A percentile compares a stretch with the other conserved stretches of the same genome.
phyloP scores from a whole-genome alignment of 1,140 invertebrate genomes.

The Xylocopa sonorina region DNA sequence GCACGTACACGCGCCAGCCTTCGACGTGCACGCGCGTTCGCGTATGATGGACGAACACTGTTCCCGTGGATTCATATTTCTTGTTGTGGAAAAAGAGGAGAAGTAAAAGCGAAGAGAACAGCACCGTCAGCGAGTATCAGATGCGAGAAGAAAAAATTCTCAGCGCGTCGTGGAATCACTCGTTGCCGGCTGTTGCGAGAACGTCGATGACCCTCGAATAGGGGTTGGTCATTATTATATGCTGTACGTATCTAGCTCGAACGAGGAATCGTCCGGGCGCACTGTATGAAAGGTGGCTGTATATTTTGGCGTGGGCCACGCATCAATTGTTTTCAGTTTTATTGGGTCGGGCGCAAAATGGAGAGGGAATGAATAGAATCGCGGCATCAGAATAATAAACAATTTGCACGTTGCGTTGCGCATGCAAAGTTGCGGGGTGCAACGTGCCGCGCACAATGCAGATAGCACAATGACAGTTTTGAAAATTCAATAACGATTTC shows the following conservation, averaged over 20 bases:
- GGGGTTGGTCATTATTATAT: neutral
- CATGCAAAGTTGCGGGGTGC: conserved; percentile 24
- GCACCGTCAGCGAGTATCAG: too few species aligned
- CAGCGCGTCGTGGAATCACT: neutral
- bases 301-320: neutral
- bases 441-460: conserved; percentile 24
- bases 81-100: neutral
- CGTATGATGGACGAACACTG: conserved; percentile 26
- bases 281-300: neutral
- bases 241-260: neutral
- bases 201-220: too few species aligned
- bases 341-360: conserved; percentile 11
- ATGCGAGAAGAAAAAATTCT: neutral
- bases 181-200: too few species aligned
- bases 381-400: conserved; percentile 34
- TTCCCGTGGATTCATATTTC: conserved; percentile 7
- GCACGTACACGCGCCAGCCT: too few species aligned
- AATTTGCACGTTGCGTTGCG: conserved; percentile 26
- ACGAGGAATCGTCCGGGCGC: conserved; percentile 17
- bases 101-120: too few species aligned
- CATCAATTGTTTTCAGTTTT: conserved; percentile 40
- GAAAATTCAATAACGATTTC: conserved; percentile 44
- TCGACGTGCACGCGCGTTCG: neutral
- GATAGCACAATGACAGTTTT: conserved; percentile 45
- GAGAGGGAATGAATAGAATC: conserved; percentile 21